A percentile compares a stretch with the other conserved stretches of the same genome.
These are phyloP conservation scores for Sarcophaga variegata DNA, from an alignment of 2,888 invertebrate genomes.

Conservation along the genomic window DNA sequence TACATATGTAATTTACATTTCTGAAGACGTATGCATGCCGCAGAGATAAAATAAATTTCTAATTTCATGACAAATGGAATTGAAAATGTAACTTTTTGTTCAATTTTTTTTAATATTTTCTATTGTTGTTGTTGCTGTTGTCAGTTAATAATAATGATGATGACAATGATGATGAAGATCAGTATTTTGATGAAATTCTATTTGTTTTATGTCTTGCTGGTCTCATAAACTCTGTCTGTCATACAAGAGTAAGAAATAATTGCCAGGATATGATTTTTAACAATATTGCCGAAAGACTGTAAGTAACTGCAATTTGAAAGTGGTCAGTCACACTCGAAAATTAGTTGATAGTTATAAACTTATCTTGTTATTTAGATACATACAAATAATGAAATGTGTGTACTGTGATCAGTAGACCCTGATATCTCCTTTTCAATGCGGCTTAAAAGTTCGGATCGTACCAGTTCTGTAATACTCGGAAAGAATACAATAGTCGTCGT, in stretches of 20 bases:
- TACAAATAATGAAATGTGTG: too few relatives aligned
- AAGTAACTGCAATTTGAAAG: neutral
- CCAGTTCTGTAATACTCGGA: too few relatives aligned
- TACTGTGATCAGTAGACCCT: too few relatives aligned
- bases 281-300: neutral
- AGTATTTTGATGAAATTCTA: constrained; percentile 14
- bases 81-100: constrained; percentile 6
- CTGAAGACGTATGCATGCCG: neutral
- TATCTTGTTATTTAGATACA: too few relatives aligned
- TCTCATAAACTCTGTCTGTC: constrained; percentile 17
- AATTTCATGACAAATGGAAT: constrained; percentile 33
- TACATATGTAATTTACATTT: neutral
- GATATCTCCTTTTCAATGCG: too few relatives aligned
- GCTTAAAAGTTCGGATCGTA: too few relatives aligned
- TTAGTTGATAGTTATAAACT: too few relatives aligned
- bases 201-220: neutral
- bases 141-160: neutral
- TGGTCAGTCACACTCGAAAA: too few relatives aligned
- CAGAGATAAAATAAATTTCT: constrained; percentile 32
- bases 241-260: constrained; percentile 2
- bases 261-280: constrained; percentile 12
- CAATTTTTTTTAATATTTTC: neutral
- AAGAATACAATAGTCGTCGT: too few relatives aligned
- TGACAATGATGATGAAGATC: constrained; percentile 4
- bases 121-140: neutral